Evolutionary conservation across 1,140 invertebrate species (phyloP).

Genomic region (Chironomus tepperi): DNA sequence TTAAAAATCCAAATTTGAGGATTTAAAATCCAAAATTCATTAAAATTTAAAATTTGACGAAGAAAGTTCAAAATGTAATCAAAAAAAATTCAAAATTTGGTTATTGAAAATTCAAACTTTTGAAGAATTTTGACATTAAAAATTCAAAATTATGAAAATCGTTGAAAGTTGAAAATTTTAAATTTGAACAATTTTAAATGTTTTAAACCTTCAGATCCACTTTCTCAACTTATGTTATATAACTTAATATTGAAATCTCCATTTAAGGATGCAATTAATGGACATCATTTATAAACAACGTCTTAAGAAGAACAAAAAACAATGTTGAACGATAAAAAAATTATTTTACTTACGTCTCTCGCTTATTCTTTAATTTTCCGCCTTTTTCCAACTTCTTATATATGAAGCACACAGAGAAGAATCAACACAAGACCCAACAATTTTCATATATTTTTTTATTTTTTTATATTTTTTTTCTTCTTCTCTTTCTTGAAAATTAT

Average conservation of each 20-base stretch:
- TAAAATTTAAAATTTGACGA: too few relatives aligned
- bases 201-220: neutral
- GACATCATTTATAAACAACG: neutral
- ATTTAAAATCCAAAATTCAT: too few relatives aligned
- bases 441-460: slow-evolving; percentile 3
- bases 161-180: neutral
- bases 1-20: too few relatives aligned
- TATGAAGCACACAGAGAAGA: neutral
- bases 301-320: too few relatives aligned
- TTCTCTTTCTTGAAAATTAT: neutral
- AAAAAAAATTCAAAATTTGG: too few relatives aligned
- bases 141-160: neutral
- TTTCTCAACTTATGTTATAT: neutral
- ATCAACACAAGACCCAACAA: slow-evolving; percentile 5
- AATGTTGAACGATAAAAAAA: too few relatives aligned
- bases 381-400: slow-evolving; percentile 2
- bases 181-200: too few relatives aligned
- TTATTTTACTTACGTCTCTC: neutral
- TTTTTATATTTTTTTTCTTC: neutral
- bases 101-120: neutral
- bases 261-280: neutral
- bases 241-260: neutral
- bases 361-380: neutral
- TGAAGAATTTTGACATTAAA: neutral
- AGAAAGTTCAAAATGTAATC: too few relatives aligned